Conservation (phyloP, 2,113 vertebrate genomes). For the Chascanopsetta lugubris region DNA sequence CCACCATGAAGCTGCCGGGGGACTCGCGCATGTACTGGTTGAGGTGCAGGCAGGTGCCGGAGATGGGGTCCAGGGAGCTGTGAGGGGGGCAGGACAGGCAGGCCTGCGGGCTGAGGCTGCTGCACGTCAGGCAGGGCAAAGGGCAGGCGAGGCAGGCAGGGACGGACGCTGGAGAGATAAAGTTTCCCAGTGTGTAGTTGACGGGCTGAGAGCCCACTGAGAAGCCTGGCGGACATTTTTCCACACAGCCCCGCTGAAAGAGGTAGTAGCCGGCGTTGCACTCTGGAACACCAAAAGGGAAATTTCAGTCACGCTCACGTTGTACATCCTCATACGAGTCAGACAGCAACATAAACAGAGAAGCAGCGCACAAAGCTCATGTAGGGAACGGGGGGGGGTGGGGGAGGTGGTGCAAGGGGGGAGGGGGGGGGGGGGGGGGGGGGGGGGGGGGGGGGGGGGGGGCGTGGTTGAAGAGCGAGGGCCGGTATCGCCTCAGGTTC, state of each 20-base stretch:
- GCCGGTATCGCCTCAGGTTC: no score
- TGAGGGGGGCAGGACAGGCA: conserved; percentile 92
- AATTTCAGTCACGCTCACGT: not conserved
- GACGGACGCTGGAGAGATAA: conserved; percentile 78
- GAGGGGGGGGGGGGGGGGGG: no score
- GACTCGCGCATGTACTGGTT: conserved; percentile 92
- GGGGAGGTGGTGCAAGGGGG: no score
- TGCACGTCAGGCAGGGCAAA: conserved; percentile 88
- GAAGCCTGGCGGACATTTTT: conserved; percentile 86
- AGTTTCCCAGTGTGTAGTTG: conserved; percentile 84
- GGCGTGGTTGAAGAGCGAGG: no score
- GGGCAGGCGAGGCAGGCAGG: conserved; percentile 88
- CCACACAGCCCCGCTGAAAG: conserved; percentile 90
- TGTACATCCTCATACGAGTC: conserved; percentile 15
- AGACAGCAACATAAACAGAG: conserved; percentile 11
- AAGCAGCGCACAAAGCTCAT: not conserved
- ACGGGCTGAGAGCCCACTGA: conserved; percentile 76
- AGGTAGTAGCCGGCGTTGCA: conserved; percentile 91
- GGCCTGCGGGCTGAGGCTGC: conserved; percentile 80
- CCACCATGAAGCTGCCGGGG: conserved; percentile 67
- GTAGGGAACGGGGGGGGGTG: no score
- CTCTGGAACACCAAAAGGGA: conserved; percentile 76
- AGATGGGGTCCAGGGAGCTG: conserved; percentile 84
- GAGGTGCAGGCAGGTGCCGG: conserved; percentile 86
- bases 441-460: no score